Evolutionary conservation across 1,140 invertebrate genomes (phyloP), one percentile per base, ranked within the genome.

Genomic region (Ephestia elutella): DNA sequence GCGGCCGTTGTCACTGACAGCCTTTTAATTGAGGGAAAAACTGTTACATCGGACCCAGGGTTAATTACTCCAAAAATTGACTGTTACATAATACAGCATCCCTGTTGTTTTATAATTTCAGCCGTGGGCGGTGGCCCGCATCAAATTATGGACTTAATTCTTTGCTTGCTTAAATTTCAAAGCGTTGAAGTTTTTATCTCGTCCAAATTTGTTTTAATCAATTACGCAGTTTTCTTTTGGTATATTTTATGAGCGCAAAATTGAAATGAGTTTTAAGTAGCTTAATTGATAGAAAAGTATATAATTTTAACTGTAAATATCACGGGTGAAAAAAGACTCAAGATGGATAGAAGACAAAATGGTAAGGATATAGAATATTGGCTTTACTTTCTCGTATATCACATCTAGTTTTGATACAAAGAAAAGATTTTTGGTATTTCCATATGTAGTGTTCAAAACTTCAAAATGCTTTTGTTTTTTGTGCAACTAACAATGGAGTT

Each of bases 61-160:
- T 44, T 44, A 44, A 44, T 44, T 15, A 44, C 38, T 10, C 5
- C 7, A 5, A 5, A 44, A 44, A n/a, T 44, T 15, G n/a, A 44
- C 38, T 44, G 38, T 44, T 44, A 44, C 38, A 44, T 44, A 44
- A 44, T 44, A 35, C 32, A 35, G 32, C 38, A 4, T 44, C 15
- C 38, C 15, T 44, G 38, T 44, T 44, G 38, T 44, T 44, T 44
- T 44, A 44, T 44, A 44, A 44, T 44, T 44, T 15, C 38, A 44
- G 2, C 38, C 38, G 38, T 44, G 38, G 38, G 38, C 38, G 38
- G 15, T 44, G 13, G 38, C 15, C 10, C 38, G 15, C 38, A 44
- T 44, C 38, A 15, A 44, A 44, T 44, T 44, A 44, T 9, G 30
- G 4, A 44, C 11, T 44, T 15, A n/a, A n/a, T 44, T 44, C 38